These are phyloP conservation scores for Liasis olivaceus DNA, from an alignment of 2,797 vertebrate genomes.

Conservation along the genomic window DNA sequence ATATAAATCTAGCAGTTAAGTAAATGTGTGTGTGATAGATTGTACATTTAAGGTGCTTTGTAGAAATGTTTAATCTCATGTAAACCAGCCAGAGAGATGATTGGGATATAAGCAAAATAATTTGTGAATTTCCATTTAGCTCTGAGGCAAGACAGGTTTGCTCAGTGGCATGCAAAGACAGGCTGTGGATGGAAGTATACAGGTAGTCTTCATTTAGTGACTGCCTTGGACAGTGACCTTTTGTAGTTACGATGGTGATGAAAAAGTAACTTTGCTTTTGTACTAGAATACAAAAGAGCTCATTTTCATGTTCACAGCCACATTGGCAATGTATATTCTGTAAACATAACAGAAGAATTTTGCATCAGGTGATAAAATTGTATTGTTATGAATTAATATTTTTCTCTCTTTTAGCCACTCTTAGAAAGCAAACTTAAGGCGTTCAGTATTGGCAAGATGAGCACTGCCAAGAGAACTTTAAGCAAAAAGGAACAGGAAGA, in stretches of 20 bases:
- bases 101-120: neutral
- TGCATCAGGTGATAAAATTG: conserved; percentile 3
- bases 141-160: neutral
- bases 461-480: conserved; percentile 91
- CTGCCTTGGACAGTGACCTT: neutral
- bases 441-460: conserved; percentile 98
- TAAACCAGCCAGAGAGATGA: neutral
- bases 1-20: too few relatives aligned
- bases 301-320: neutral
- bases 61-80: neutral
- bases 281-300: neutral
- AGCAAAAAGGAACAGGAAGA: conserved; percentile 99
- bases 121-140: neutral
- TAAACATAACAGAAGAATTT: neutral
- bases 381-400: conserved; percentile 33
- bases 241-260: neutral
- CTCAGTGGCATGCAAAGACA: neutral
- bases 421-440: conserved; percentile 96
- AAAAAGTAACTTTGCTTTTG: neutral
- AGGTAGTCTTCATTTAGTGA: neutral
- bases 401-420: conserved; percentile 79
- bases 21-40: neutral
- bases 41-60: neutral
- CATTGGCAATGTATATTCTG: neutral
- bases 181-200: neutral